Conservation (phyloP, 2,888 invertebrate genomes). For the Xestia ashworthii region DNA sequence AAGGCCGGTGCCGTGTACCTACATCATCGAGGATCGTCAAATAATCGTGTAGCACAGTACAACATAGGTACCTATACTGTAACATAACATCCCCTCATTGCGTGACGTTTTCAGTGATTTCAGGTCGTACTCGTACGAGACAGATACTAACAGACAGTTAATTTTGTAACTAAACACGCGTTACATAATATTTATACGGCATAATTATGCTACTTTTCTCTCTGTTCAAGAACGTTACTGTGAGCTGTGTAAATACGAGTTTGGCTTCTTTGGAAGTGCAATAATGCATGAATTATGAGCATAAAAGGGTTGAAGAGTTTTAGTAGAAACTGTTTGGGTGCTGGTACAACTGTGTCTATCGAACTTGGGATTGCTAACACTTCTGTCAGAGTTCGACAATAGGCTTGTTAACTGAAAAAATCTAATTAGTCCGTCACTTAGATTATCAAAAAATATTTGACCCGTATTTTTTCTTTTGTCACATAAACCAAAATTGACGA, state of each 20-base stretch:
- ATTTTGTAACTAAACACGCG: conserved; percentile 50
- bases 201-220: conserved; percentile 28
- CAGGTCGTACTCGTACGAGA: conserved; percentile 40
- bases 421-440: too few relatives aligned
- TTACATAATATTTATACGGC: conserved; percentile 42
- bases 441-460: too few relatives aligned
- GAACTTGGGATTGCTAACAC: not conserved
- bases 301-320: not conserved
- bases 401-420: too few relatives aligned
- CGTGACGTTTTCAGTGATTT: conserved; percentile 61
- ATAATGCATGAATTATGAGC: conserved; percentile 8
- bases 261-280: conserved; percentile 15
- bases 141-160: conserved; percentile 39
- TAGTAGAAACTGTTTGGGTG: not conserved
- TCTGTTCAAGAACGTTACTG: not conserved
- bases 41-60: conserved; percentile 32
- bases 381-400: not conserved
- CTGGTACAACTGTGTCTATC: not conserved
- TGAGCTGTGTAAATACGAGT: conserved; percentile 17
- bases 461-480: too few relatives aligned
- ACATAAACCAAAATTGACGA: too few relatives aligned
- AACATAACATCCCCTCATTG: conserved; percentile 64
- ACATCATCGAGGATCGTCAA: conserved; percentile 36
- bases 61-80: not conserved
- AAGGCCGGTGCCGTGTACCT: conserved; percentile 11